Percentiles rank a stretch among this genome's conserved stretches.
These are phyloP conservation scores for Seriola rivoliana DNA, from an alignment of 2,113 vertebrate species.

Conservation along the genomic window DNA sequence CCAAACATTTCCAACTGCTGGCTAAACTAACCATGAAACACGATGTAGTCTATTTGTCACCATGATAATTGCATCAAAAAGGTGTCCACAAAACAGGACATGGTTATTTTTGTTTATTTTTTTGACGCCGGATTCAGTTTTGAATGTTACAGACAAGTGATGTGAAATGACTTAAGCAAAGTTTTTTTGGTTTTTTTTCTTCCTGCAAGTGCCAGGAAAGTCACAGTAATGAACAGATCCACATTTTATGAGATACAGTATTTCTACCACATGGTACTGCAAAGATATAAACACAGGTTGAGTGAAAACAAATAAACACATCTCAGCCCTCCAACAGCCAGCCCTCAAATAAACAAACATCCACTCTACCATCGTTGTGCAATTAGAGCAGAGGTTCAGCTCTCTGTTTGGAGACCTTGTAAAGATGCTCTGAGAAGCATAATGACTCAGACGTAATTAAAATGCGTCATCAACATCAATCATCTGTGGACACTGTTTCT, in stretches of 20 bases:
- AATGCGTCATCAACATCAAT: slow-evolving; percentile 5
- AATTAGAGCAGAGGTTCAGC: slow-evolving; percentile 7
- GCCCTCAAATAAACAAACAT: slow-evolving; percentile 44
- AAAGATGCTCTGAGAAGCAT: slow-evolving; percentile 7
- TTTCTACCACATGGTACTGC: slow-evolving; percentile 5
- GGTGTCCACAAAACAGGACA: neutral
- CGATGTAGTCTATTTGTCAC: neutral
- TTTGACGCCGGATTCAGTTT: neutral
- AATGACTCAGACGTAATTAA: slow-evolving; percentile 9
- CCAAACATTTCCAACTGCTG: neutral
- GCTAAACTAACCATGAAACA: neutral
- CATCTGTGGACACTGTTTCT: neutral
- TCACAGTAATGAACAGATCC: neutral
- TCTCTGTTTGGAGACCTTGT: neutral
- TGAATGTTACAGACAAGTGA: neutral
- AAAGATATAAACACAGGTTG: slow-evolving; percentile 55
- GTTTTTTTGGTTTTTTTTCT: too few relatives aligned
- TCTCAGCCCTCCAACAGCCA: slow-evolving; percentile 25
- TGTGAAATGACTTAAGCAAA: neutral
- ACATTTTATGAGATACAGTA: neutral
- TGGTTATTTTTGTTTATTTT: too few relatives aligned
- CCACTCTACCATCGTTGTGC: slow-evolving; percentile 30
- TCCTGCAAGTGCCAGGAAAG: neutral
- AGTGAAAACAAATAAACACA: slow-evolving; percentile 70
- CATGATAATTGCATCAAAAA: neutral